Evolutionary conservation across 2,113 vertebrate species (phyloP).

Genomic region (Erythrolamprus reginae): DNA sequence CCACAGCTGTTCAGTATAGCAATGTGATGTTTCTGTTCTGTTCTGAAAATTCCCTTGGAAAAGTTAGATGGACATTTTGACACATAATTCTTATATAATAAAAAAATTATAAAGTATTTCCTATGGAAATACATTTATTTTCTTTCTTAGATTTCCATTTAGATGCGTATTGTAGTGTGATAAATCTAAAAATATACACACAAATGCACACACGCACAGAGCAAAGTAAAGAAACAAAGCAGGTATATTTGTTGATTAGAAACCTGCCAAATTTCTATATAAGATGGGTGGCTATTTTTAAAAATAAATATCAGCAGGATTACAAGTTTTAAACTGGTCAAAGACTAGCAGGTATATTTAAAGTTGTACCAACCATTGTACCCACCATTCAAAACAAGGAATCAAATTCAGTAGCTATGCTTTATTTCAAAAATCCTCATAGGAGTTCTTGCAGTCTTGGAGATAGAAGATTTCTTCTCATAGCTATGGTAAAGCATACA

Average conservation of each 20-base stretch:
- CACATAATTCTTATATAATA: neutral
- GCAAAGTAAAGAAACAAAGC: neutral
- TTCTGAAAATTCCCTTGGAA: neutral
- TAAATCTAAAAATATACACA: neutral
- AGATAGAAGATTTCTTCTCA: neutral
- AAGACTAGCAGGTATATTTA: neutral
- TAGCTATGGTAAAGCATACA: neutral
- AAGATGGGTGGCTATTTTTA: neutral
- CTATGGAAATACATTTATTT: neutral
- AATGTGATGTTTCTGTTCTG: neutral
- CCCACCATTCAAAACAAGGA: neutral
- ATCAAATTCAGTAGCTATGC: neutral
- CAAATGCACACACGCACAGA: too few relatives aligned
- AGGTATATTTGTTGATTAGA: neutral
- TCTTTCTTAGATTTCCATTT: neutral
- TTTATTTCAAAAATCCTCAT: neutral
- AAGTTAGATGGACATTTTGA: neutral
- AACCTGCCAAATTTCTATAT: neutral
- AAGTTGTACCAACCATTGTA: neutral
- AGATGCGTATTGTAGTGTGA: neutral
- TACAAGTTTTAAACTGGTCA: neutral
- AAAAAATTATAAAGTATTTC: neutral
- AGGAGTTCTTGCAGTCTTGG: neutral
- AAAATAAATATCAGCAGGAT: neutral
- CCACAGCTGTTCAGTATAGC: neutral